Evolutionary conservation across 2,888 invertebrate genomes (phyloP), one percentile per base, ranked within the genome.

Genomic region (Xylota sylvarum): DNA sequence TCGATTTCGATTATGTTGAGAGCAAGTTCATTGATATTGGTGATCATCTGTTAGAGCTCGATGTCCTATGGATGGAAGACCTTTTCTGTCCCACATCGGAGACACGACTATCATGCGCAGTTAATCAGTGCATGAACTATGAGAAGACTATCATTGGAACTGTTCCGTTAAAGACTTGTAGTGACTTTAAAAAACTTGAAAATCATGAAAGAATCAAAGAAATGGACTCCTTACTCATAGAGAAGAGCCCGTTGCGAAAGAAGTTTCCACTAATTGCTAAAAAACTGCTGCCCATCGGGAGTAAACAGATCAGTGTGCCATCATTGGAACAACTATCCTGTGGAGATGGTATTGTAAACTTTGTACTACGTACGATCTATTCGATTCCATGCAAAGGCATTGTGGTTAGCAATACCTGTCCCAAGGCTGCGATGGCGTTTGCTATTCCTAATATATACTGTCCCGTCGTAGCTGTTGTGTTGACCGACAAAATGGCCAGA

Each of bases 261-360:
- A 91, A 91, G 77, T 92, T 90, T 78, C 92, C 92, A 0, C 77
- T 92, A 65, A 91, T 92, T 60, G 92, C 91, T 0, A 92, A 92
- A 62, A 91, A 91, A 78, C 83, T 92, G 3, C 88, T 92, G 79
- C 92, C 92, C 4, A 89, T 90, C 0, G 89, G 90, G 5, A 90
- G 89, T 60, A 60, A 90, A 73, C 87, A 88, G 10, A 89, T 90
- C 1, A 10, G 56, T 4, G 27, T 64, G 4, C 89, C 90, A 0
- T 89, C 90, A 2, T 89, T 89, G 52, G 32, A 73, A 1, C 19
- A 2, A 6, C 6, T 52, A 4, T 73, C 73, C 7, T 87, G 86
- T 40, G 58, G 37, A 10, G 89, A 91, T 56, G 90, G 91, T 0
- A 88, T 91, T 5, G 89, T 92, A 0, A 91, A 92, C 86, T 92